Conservation (phyloP, 1,140 invertebrate species). For the Brachystomella parvula region DNA sequence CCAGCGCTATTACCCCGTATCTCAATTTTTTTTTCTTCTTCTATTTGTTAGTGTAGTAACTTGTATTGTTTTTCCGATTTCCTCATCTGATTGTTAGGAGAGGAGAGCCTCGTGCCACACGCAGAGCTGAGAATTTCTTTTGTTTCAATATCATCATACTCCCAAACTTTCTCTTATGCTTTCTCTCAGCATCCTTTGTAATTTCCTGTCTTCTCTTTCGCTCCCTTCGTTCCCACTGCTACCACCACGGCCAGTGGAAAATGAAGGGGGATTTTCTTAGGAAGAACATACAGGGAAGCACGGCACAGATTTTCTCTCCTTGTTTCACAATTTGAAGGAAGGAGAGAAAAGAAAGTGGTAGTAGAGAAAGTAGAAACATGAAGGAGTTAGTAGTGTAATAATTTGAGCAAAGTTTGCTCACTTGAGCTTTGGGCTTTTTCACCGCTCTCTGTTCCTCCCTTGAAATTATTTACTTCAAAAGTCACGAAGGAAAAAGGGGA, state of each 20-base stretch:
- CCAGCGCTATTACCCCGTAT: not conserved
- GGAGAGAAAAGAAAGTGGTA: not conserved
- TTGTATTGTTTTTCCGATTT: not conserved
- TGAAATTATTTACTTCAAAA: not conserved
- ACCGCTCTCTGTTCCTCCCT: not conserved
- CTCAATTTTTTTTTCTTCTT: not conserved
- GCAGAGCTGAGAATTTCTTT: too few relatives aligned
- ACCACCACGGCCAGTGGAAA: not conserved
- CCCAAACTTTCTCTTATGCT: slow-evolving; percentile 6
- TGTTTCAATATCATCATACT: not conserved
- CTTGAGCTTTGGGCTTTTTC: too few relatives aligned
- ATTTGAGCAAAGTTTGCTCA: slow-evolving; percentile 10
- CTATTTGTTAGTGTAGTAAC: not conserved
- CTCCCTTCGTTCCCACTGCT: not conserved
- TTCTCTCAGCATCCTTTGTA: not conserved
- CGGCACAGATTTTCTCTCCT: not conserved
- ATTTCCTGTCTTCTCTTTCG: not conserved
- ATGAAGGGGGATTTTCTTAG: not conserved
- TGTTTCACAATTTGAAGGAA: not conserved
- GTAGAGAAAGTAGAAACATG: not conserved
- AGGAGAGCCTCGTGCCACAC: too few relatives aligned
- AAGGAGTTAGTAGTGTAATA: too few relatives aligned
- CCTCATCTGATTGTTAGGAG: not conserved
- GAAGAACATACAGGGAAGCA: not conserved
- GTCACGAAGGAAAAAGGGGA: not conserved